Evolutionary conservation across 2,113 vertebrate genomes (phyloP), one percentile per base, ranked within the genome.

Genomic region (Leptobrachium leishanense): DNA sequence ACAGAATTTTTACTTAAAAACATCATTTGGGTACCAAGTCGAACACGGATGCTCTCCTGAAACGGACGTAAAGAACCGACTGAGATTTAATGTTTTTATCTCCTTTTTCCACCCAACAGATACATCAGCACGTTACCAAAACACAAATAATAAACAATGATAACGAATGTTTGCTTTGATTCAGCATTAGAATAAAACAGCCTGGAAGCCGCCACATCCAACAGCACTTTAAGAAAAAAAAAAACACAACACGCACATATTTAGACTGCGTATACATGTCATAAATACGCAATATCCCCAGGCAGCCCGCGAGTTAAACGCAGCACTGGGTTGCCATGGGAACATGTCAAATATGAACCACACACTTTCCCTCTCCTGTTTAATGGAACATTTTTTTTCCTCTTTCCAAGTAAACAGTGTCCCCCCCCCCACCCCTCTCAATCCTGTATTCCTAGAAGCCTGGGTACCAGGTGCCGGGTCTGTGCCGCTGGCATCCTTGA

Each of bases 401-500:
- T 65, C 54, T 66, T 57, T 44, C 50, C 63, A 68, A 54, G 63
- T 81, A 50, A 74, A 74, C 64, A 74, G 50, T 65, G 11, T 43
- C 40, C 39, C 20, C 20, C 40, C 39, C 20, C 20, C 20, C 20
- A 31, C 20, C 20, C 40, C 39, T n/a, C n/a, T 39, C 11, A 71
- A 20, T 8, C 20, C 50, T 20, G 53, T 40, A 43, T 81, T 74
- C 78, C 72, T 81, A 57, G 78, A 74, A 81, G 64, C 53, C 72
- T 42, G 72, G 64, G 63, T 81, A 74, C 53, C 71, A 74, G 57
- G 43, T 70, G 59, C 59, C 68, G 20, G 40, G 43, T 20, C 31
- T 12, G 15, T 79, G 50, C 64, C 74, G 66, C 68, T 46, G 31
- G 63, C 41, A 68, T 43, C 63, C 53, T 67, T n/a, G 63, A 43